phyloP scores from a whole-genome alignment of 23 tunicate species.

The Phallusia fumigata region DNA sequence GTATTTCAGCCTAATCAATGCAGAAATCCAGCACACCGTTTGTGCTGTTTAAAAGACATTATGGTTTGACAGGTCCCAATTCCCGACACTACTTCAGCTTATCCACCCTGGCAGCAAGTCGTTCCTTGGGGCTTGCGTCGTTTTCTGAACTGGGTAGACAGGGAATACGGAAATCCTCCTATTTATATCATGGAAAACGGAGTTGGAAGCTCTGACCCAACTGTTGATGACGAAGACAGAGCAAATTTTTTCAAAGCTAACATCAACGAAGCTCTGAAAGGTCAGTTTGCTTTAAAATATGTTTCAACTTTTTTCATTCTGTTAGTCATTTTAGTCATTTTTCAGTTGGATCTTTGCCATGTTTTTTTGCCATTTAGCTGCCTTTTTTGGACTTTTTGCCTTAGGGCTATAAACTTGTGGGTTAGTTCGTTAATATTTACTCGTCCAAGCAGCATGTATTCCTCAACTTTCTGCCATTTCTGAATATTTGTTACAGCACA shows the following conservation, averaged over 20 bases:
- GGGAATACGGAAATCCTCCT: conserved; percentile 72
- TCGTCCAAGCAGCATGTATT: no score
- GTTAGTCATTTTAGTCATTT: no score
- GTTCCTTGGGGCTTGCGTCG: conserved; percentile 98
- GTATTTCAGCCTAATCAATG: no score
- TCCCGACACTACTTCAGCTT: conserved; percentile 76
- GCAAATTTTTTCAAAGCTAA: conserved; percentile 74
- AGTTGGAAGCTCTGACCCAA: conserved; percentile 64
- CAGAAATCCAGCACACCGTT: no score
- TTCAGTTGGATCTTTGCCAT: no score
- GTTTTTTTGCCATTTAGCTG: no score
- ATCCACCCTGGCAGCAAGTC: conserved; percentile 86
- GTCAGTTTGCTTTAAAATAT: conserved; percentile 29
- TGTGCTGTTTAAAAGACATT: no score
- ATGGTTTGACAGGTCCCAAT: conserved; percentile 74
- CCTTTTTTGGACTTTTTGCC: no score
- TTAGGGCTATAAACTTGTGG: no score
- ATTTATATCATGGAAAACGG: conserved; percentile 98
- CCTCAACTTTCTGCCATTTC: no score
- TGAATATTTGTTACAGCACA: conserved; percentile 32
- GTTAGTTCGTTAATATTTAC: no score
- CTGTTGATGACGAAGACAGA: conserved; percentile 71
- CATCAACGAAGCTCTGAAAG: conserved; percentile 94
- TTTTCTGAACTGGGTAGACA: conserved; percentile 79
- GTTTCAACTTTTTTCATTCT: no score